Base-by-base conservation (phyloP, 2,113 vertebrate genomes). In the Labrus mixtus region DNA sequence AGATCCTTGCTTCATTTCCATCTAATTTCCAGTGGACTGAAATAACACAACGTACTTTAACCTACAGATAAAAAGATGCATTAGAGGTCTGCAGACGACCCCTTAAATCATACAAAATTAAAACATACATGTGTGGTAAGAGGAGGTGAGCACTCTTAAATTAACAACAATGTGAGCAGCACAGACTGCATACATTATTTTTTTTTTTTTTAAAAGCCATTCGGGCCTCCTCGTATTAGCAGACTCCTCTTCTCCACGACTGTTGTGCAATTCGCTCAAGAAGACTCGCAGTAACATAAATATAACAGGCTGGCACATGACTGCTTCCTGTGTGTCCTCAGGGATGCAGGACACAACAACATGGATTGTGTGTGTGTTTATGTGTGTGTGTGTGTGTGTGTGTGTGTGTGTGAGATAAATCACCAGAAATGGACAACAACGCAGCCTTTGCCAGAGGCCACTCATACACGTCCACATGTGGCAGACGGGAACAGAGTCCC, bases 221-320 rank as follows among this genome's bases (percentile, higher is more conserved):
- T 62, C 0, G 12, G 41, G 7, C 51, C 56, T 59, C 13, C 43
- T 53, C 1, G 10, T 12, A 60, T 50, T 39, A 60, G 41, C 50
- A 29, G 29, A 12, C 8, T 16, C 19, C 1, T 29, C n/a, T 56
- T 53, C 56, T 55, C 60, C 11, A 54, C 33, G 16, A 16, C 16
- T 20, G 66, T 66, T 69, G 54, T 19, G 29, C 41, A 61, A 69
- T 41, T 36, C 10, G 19, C 1, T 25, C 36, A 54, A 19, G 23
- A 65, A 39, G 29, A 29, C 29, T 11, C 9, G 65, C 39, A 57
- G 13, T 29, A 41, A 61, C 56, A 37, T 16, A 79, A 77, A 73
- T 37, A 67, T 15, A 6, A 39, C 85, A 83, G 60, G 72, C 57
- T 22, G 68, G 50, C 70, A 82, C 79, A 81, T 83, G 85, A 87